A percentile compares a stretch with the other conserved stretches of the same genome.
phyloP scores from a whole-genome alignment of 2,888 invertebrate genomes.

The Mimas tiliae region DNA sequence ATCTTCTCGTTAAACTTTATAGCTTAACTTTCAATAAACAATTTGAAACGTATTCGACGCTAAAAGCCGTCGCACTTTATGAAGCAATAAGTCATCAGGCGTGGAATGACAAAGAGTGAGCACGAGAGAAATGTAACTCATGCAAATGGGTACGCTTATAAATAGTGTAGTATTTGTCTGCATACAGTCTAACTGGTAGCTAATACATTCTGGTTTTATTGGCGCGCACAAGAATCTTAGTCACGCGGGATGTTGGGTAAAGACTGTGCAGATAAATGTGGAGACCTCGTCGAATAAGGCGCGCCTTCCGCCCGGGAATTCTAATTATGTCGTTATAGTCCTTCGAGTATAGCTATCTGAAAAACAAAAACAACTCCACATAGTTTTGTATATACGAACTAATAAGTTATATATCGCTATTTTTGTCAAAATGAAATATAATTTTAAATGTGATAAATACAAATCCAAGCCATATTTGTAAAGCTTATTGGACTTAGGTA shows the following conservation, averaged over 20 bases:
- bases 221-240: constrained; percentile 49
- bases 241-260: constrained; percentile 42
- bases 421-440: neutral
- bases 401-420: neutral
- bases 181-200: constrained; percentile 27
- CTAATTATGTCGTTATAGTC: constrained; percentile 47
- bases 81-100: constrained; percentile 23
- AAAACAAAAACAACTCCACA: constrained; percentile 29
- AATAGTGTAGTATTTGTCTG: constrained; percentile 23
- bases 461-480: constrained; percentile 4
- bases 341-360: constrained; percentile 41
- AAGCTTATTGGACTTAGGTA: constrained; percentile 12
- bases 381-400: constrained; percentile 8
- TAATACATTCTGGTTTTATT: constrained; percentile 43
- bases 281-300: constrained; percentile 47
- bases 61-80: constrained; percentile 24
- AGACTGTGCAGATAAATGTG: constrained; percentile 45
- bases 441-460: constrained; percentile 6
- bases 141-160: constrained; percentile 20
- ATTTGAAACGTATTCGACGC: constrained; percentile 26
- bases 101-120: constrained; percentile 25
- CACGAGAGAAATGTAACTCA: constrained; percentile 18
- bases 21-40: constrained; percentile 24
- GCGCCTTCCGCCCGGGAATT: constrained; percentile 47
- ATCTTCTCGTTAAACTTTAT: constrained; percentile 28